Percentiles rank a stretch among this genome's conserved stretches.
Evolutionary conservation across 1,140 invertebrate genomes (phyloP).

Genomic region (Drosophila repletoides): DNA sequence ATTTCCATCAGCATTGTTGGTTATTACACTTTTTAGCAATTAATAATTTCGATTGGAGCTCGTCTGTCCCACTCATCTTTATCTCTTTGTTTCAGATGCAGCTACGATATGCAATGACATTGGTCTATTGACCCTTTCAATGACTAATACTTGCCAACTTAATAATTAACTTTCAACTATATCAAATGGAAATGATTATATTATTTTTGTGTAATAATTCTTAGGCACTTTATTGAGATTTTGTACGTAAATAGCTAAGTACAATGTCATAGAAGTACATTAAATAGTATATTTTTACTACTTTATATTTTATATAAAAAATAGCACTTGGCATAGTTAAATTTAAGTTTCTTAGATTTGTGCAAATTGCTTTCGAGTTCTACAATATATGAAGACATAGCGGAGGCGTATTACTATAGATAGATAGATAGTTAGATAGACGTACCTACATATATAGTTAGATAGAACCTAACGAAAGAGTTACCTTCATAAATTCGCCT

Average conservation of each 20-base stretch:
- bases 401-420: conserved; percentile 13
- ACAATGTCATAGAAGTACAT: conserved; percentile 44
- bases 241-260: conserved; percentile 51
- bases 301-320: conserved; percentile 27
- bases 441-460: no score
- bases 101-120: conserved; percentile 13
- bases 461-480: conserved; percentile 8
- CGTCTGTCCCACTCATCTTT: conserved; percentile 12
- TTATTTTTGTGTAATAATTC: conserved; percentile 40
- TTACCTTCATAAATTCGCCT: conserved; percentile 22
- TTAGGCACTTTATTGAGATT: conserved; percentile 77
- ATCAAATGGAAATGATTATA: not conserved
- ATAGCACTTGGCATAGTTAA: conserved; percentile 40
- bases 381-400: conserved; percentile 61
- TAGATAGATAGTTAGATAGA: no score
- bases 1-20: not conserved
- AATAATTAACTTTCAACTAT: not conserved
- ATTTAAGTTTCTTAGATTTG: conserved; percentile 53
- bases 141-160: conserved; percentile 11
- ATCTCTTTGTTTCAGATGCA: conserved; percentile 10
- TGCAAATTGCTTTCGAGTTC: conserved; percentile 55
- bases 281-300: not conserved
- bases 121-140: conserved; percentile 10
- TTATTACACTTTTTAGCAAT: conserved; percentile 27
- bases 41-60: conserved; percentile 54